These are phyloP conservation scores for Dromiciops gliroides DNA, from an alignment of 2,113 vertebrate species.

Conservation along the genomic window DNA sequence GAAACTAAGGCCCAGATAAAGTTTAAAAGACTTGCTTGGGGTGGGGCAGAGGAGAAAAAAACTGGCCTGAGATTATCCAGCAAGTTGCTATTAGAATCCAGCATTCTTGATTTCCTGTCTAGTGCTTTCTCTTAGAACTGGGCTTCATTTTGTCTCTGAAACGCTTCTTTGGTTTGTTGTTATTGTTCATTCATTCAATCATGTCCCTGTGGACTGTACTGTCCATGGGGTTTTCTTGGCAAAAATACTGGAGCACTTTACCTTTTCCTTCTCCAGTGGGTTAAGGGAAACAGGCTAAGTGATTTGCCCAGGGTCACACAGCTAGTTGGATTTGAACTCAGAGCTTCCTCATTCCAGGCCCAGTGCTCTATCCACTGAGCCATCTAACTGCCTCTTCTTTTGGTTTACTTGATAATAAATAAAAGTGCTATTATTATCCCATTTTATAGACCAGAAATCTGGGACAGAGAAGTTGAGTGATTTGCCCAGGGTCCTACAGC, in stretches of 20 bases:
- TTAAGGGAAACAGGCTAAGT: not conserved
- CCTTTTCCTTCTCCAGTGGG: not conserved
- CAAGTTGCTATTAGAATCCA: not conserved
- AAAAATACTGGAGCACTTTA: not conserved
- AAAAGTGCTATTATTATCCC: not conserved
- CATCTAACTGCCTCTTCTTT: not conserved
- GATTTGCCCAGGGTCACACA: not conserved
- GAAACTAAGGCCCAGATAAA: not conserved
- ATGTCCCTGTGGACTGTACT: not conserved
- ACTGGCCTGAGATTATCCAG: not conserved
- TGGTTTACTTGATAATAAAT: not conserved
- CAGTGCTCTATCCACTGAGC: not conserved
- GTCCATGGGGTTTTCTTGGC: not conserved
- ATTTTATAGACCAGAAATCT: too few relatives aligned
- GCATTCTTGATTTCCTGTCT: not conserved
- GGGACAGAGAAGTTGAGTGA: not conserved
- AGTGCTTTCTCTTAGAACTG: not conserved
- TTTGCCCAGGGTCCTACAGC: not conserved
- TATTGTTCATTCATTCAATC: not conserved
- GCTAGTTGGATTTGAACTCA: not conserved
- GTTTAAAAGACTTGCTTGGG: not conserved
- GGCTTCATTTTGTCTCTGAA: not conserved
- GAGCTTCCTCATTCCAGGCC: not conserved
- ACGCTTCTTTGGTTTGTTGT: not conserved
- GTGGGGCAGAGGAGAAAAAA: too few relatives aligned